A percentile compares a stretch with the other conserved stretches of the same genome.
Conservation (phyloP, 53 echinoderm and acorn worm genomes). For the Crossaster papposus region DNA sequence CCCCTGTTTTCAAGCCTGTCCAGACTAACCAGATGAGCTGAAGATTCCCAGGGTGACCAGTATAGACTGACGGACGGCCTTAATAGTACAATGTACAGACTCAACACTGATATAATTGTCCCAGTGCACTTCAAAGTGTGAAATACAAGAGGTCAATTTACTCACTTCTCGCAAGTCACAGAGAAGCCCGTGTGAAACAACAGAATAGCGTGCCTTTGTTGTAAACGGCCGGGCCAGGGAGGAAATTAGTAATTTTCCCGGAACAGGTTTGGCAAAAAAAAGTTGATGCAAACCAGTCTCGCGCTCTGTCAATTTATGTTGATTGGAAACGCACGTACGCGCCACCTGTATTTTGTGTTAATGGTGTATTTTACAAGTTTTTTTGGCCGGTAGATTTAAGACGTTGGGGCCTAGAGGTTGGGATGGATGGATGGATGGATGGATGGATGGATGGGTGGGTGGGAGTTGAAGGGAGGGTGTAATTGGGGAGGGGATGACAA, state of each 20-base stretch:
- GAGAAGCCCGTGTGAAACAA: conserved; percentile 20
- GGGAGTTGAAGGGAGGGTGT: too few species aligned
- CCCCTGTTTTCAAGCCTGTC: background rate
- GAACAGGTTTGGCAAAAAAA: background rate
- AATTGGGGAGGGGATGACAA: too few species aligned
- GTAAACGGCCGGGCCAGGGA: background rate
- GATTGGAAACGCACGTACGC: conserved; percentile 26
- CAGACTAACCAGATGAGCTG: background rate
- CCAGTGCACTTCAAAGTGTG: background rate
- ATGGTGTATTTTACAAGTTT: background rate
- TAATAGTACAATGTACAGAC: too few species aligned
- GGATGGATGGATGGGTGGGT: too few species aligned
- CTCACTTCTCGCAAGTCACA: conserved; percentile 32
- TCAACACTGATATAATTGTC: conserved; percentile 1
- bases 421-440: background rate
- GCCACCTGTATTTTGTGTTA: background rate
- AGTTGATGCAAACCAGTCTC: conserved; percentile 40
- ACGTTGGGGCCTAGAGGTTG: background rate
- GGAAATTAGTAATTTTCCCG: conserved; percentile 57
- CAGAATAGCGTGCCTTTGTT: conserved; percentile 51
- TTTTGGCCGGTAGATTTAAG: background rate
- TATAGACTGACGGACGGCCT: background rate
- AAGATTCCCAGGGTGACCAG: background rate
- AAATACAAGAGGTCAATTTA: conserved; percentile 37
- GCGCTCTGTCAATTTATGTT: conserved; percentile 5